These are phyloP conservation scores for Lycia hirtaria DNA, from an alignment of 2,888 invertebrate species.

Conservation along the genomic window DNA sequence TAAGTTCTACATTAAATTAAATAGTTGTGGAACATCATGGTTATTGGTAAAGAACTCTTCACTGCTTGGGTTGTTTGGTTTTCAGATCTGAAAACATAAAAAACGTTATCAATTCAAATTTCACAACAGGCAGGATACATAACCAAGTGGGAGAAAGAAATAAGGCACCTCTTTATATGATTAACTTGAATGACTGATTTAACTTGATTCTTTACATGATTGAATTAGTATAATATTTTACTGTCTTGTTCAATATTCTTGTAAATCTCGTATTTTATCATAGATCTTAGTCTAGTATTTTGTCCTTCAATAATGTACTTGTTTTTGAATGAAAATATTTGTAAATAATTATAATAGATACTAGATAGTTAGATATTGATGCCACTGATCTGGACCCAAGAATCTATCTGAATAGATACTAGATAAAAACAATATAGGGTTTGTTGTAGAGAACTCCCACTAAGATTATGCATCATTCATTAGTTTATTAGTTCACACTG, in stretches of 20 bases:
- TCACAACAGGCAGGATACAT: not conserved
- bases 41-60: slow-evolving; percentile 53
- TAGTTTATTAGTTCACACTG: slow-evolving; percentile 3
- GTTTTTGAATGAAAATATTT: no score
- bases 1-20: slow-evolving; percentile 57
- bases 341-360: no score
- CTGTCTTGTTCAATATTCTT: no score
- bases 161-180: not conserved
- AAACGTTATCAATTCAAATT: not conserved
- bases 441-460: not conserved
- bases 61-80: slow-evolving; percentile 53
- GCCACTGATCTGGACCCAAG: no score
- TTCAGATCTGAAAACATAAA: slow-evolving; percentile 62
- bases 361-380: no score
- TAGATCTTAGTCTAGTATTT: no score
- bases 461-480: not conserved
- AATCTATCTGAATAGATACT: no score
- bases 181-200: no score
- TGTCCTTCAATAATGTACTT: no score
- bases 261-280: no score
- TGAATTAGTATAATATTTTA: no score
- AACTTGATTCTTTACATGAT: no score
- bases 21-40: slow-evolving; percentile 56
- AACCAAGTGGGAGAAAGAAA: not conserved
- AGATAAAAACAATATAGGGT: not conserved